A percentile compares a stretch with the other conserved stretches of the same genome.
Conservation (phyloP, 2,888 invertebrate genomes). For the Tineola bisselliella region DNA sequence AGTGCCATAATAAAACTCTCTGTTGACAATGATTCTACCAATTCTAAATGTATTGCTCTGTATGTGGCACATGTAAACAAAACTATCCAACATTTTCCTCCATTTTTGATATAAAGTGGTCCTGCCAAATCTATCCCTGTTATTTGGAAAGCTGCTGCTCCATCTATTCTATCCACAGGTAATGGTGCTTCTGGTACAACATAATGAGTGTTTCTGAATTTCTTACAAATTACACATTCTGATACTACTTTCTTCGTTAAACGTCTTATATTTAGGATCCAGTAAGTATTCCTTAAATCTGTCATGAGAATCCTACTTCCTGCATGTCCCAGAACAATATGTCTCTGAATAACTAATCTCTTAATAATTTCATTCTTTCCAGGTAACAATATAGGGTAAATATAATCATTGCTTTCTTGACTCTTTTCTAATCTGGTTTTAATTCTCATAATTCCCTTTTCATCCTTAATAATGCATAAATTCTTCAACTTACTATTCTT, state of each 20-base stretch:
- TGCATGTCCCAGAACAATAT: conserved; percentile 10
- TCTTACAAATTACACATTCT: neutral
- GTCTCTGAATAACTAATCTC: conserved; percentile 5
- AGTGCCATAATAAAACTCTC: conserved; percentile 1
- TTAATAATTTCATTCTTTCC: conserved; percentile 6
- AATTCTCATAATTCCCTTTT: neutral
- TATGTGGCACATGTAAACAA: conserved; percentile 15
- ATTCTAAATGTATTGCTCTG: conserved; percentile 11
- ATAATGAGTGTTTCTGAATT: neutral
- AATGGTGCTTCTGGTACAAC: neutral
- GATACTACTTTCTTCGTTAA: neutral
- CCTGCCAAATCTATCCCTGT: neutral
- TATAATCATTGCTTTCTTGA: neutral
- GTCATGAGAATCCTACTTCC: conserved; percentile 9
- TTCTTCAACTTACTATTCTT: neutral
- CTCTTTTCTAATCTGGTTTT: neutral
- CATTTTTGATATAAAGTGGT: neutral
- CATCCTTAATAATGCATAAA: neutral
- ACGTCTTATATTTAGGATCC: conserved; percentile 10
- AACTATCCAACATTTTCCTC: neutral
- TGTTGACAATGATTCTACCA: neutral
- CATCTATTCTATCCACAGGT: neutral
- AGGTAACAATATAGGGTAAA: neutral
- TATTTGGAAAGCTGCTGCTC: neutral
- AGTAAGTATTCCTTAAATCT: conserved; percentile 10